A percentile compares a stretch with the other conserved stretches of the same genome.
Conservation (phyloP, 2,113 vertebrate genomes). For the Athene cunicularia region DNA sequence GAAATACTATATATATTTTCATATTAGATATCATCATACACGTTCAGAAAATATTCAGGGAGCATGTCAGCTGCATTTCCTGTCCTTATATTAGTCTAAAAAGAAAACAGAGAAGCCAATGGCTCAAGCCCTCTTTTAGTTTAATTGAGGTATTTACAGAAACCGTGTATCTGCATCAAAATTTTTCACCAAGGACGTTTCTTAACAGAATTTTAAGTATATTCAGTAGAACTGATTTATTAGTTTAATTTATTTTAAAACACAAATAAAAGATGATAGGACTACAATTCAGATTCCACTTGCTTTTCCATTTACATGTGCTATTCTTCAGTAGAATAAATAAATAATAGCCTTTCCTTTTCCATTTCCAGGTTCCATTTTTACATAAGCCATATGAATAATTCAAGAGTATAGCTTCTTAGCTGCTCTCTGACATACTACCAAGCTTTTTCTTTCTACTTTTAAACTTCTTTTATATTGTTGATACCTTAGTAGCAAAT, state of each 20-base stretch:
- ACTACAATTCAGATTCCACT: conserved; percentile 39
- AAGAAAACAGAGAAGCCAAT: neutral
- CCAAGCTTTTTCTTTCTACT: conserved; percentile 32
- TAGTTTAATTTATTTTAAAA: conserved; percentile 47
- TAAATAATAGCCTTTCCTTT: conserved; percentile 60
- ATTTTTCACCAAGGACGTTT: neutral
- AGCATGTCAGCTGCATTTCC: neutral
- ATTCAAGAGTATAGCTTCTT: conserved; percentile 52
- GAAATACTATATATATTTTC: neutral
- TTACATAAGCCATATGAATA: conserved; percentile 64
- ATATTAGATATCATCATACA: too few relatives aligned
- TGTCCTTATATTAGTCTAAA: neutral
- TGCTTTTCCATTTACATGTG: conserved; percentile 47
- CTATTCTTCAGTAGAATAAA: conserved; percentile 51
- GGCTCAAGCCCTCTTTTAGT: neutral
- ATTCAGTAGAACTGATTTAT: neutral
- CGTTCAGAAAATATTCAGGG: neutral
- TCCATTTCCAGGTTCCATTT: conserved; percentile 58
- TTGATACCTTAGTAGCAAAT: conserved; percentile 44
- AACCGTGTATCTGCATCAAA: neutral
- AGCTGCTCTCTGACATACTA: conserved; percentile 44
- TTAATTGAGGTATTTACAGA: neutral
- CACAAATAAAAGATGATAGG: conserved; percentile 14
- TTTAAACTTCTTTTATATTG: conserved; percentile 20
- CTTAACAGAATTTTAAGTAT: neutral